Evolutionary conservation across 2,797 vertebrate genomes (phyloP).

Genomic region (Eospalax fontanierii): DNA sequence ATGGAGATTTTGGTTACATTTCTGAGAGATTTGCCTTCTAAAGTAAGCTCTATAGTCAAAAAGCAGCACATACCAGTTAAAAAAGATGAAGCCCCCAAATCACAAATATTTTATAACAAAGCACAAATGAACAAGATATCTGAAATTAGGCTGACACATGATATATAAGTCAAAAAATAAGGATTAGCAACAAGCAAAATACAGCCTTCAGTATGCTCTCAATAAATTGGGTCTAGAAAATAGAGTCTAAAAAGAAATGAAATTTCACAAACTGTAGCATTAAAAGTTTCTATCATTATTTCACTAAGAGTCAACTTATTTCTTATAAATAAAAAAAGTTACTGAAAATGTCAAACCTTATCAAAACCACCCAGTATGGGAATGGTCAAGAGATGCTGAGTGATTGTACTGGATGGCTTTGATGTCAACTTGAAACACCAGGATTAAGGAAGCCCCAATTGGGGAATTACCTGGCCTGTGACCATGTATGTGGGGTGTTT

Average conservation of each 20-base stretch:
- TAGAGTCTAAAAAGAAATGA: not conserved
- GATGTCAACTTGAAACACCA: too few relatives aligned
- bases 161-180: not conserved
- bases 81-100: not conserved
- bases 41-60: not conserved
- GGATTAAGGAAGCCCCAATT: too few relatives aligned
- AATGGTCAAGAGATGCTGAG: not conserved
- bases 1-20: not conserved
- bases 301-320: not conserved
- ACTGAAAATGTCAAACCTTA: not conserved
- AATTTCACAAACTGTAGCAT: not conserved
- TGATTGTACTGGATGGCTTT: too few relatives aligned
- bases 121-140: not conserved
- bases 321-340: not conserved
- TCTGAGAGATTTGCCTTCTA: not conserved
- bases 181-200: not conserved
- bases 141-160: not conserved
- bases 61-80: not conserved
- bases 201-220: not conserved
- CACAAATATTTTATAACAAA: not conserved
- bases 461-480: too few relatives aligned
- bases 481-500: too few relatives aligned
- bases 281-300: not conserved
- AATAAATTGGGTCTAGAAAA: not conserved
- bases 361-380: not conserved